A percentile compares a stretch with the other conserved stretches of the same genome.
Conservation (phyloP, 2,797 vertebrate genomes). For the Liparis tanakae region DNA sequence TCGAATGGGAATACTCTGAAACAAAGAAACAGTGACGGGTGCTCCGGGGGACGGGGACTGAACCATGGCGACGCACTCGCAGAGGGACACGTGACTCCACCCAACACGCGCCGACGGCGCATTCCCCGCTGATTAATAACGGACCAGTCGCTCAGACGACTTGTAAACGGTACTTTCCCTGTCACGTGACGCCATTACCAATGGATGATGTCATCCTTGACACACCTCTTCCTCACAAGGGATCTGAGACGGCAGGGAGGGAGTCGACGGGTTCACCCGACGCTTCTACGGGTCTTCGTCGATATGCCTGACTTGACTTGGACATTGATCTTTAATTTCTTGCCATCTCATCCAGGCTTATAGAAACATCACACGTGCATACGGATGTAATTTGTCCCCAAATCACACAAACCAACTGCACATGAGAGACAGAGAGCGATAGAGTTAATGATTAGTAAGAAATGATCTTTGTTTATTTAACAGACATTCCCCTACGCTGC, state of each 20-base stretch:
- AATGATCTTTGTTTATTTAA: conserved; percentile 24
- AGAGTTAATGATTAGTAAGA: conserved; percentile 40
- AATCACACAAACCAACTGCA: too few species aligned
- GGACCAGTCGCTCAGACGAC: conserved; percentile 15
- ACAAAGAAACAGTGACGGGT: conserved; percentile 14
- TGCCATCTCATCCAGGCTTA: conserved; percentile 2
- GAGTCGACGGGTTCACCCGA: neutral
- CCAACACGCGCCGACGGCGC: neutral
- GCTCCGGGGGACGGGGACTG: conserved; percentile 15
- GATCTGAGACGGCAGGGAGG: neutral
- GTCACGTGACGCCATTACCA: conserved; percentile 39
- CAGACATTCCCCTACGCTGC: conserved; percentile 24
- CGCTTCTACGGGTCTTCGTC: neutral
- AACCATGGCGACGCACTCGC: conserved; percentile 48
- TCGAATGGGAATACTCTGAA: conserved; percentile 22
- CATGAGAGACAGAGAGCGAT: neutral
- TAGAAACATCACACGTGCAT: neutral
- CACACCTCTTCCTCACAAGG: conserved; percentile 6
- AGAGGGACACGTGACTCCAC: conserved; percentile 19
- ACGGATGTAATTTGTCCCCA: too few species aligned
- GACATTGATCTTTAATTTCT: neutral
- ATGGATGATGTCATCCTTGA: conserved; percentile 47
- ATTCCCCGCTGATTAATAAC: neutral
- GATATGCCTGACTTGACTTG: neutral
- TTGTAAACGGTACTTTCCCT: conserved; percentile 34